Evolutionary conservation across 2,113 vertebrate genomes (phyloP).

Genomic region (Sialia sialis): DNA sequence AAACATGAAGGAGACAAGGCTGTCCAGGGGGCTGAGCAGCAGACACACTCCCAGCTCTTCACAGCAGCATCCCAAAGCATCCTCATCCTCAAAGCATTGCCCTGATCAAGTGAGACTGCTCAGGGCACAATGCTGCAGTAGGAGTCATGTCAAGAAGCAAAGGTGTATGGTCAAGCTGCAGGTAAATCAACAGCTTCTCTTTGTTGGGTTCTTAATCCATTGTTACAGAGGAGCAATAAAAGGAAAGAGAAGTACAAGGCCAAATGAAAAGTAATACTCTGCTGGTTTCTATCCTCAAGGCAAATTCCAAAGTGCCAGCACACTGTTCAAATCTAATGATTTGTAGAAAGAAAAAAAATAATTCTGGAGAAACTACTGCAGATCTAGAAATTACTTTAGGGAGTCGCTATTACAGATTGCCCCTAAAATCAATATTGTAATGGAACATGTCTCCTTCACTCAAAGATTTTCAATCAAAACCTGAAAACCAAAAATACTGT

Average conservation of each 20-base stretch:
- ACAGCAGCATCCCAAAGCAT: not conserved
- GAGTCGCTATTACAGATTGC: not conserved
- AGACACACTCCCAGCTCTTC: not conserved
- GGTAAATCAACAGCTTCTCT: not conserved
- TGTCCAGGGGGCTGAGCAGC: not conserved
- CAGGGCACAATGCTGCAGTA: not conserved
- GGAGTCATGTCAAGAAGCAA: not conserved
- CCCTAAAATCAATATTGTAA: slow-evolving; percentile 15
- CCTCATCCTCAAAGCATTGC: not conserved
- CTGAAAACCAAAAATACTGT: not conserved
- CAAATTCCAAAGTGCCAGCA: not conserved
- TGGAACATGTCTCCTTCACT: not conserved
- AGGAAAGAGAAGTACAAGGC: not conserved
- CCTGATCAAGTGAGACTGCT: not conserved
- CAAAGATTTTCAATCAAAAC: slow-evolving; percentile 19
- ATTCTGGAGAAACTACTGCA: not conserved
- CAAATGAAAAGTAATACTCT: slow-evolving; percentile 18
- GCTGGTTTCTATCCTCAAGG: not conserved
- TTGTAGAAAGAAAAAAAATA: not conserved
- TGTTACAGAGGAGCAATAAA: not conserved
- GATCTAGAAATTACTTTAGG: slow-evolving; percentile 22
- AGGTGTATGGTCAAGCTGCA: not conserved
- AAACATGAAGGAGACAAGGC: not conserved
- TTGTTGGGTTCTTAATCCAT: not conserved
- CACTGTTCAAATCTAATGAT: not conserved